phyloP scores from a whole-genome alignment of 2,888 invertebrate species.

The Galerucella calmariensis region DNA sequence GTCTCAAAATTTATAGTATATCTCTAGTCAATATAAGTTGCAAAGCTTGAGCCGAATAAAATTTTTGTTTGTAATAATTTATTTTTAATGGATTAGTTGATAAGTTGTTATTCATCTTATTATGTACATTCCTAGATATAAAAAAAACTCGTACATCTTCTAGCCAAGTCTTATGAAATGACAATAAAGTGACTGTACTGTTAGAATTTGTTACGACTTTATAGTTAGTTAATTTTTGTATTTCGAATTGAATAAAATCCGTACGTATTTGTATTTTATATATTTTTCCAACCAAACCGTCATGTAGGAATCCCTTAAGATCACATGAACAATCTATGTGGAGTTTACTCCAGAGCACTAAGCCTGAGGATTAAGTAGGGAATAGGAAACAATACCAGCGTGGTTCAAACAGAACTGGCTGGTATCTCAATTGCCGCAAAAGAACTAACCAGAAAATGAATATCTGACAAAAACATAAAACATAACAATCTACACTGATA shows the following conservation, averaged over 20 bases:
- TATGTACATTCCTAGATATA: constrained; percentile 27
- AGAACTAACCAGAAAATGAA: too few relatives aligned
- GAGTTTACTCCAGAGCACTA: too few relatives aligned
- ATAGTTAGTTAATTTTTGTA: constrained; percentile 25
- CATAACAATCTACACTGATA: too few relatives aligned
- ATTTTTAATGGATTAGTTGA: constrained; percentile 7
- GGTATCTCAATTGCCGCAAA: too few relatives aligned
- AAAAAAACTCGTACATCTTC: constrained; percentile 21
- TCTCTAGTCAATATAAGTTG: constrained; percentile 4
- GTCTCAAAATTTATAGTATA: background rate
- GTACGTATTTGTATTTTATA: constrained; percentile 22
- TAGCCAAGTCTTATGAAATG: constrained; percentile 22
- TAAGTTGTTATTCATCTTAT: constrained; percentile 13
- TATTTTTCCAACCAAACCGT: background rate
- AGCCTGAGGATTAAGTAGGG: too few relatives aligned
- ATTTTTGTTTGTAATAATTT: background rate
- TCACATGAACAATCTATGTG: too few relatives aligned
- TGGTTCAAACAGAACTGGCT: too few relatives aligned
- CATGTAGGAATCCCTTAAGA: too few relatives aligned
- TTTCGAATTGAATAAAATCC: constrained; percentile 24
- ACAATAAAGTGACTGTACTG: constrained; percentile 13
- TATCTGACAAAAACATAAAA: too few relatives aligned
- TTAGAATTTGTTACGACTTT: constrained; percentile 22
- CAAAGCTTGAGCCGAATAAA: background rate
- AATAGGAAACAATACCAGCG: too few relatives aligned